These are phyloP conservation scores for Ceratosolen fusciceps DNA, from an alignment of 1,140 invertebrate species.

Conservation along the genomic window DNA sequence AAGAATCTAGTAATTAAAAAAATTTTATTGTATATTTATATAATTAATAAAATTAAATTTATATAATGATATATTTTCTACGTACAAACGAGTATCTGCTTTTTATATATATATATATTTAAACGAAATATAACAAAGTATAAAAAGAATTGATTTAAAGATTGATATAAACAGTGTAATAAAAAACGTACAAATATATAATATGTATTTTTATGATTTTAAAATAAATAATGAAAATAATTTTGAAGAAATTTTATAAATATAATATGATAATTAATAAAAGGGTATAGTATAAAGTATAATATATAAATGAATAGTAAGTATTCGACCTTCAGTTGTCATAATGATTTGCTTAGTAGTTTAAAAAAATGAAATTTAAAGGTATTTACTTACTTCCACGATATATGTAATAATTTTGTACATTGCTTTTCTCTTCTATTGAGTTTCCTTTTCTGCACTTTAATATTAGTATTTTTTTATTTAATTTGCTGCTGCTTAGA, in stretches of 20 bases:
- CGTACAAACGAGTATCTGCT: too few relatives aligned
- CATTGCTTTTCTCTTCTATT: neutral
- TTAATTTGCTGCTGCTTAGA: too few relatives aligned
- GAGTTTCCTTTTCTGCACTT: neutral
- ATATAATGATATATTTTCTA: too few relatives aligned
- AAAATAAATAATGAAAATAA: neutral
- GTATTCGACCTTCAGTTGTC: neutral
- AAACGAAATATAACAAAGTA: too few relatives aligned
- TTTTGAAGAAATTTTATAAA: neutral
- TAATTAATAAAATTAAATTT: too few relatives aligned
- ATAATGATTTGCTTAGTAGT: neutral
- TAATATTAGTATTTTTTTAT: too few relatives aligned
- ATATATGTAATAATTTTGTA: neutral
- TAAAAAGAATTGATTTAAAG: too few relatives aligned
- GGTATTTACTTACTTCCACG: neutral
- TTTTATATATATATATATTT: too few relatives aligned
- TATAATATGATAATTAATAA: neutral
- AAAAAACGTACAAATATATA: neutral
- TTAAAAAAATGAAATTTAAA: neutral
- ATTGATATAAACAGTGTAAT: too few relatives aligned
- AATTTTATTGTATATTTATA: too few relatives aligned
- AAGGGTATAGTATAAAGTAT: neutral
- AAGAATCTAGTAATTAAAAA: too few relatives aligned
- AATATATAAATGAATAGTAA: neutral
- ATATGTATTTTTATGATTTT: neutral